These are phyloP conservation scores for Cataglyphis hispanica DNA, from an alignment of 1,140 invertebrate species.

Conservation along the genomic window DNA sequence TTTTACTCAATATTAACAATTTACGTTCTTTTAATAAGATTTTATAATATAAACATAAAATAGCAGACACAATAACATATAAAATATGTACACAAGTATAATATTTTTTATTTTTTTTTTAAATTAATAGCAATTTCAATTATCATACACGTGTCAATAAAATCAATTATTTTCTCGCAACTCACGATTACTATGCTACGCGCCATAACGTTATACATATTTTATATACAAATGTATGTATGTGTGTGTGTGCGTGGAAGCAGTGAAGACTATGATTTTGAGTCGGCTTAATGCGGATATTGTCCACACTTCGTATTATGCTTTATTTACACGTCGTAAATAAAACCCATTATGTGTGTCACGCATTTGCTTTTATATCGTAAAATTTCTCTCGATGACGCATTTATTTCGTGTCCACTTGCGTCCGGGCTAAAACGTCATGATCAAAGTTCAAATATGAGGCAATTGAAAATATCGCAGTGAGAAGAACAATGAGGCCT, in stretches of 20 bases:
- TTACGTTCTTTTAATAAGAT: background rate
- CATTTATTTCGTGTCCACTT: conserved; percentile 23
- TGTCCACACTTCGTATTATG: background rate
- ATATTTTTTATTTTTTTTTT: background rate
- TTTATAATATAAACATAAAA: background rate
- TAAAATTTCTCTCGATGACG: conserved; percentile 37
- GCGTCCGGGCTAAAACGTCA: conserved; percentile 13
- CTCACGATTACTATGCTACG: background rate
- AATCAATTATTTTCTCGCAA: no score
- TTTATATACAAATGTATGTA: background rate
- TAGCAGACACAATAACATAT: no score
- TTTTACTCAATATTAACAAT: background rate
- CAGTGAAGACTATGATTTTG: background rate
- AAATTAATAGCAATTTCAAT: no score
- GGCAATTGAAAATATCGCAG: conserved; percentile 44
- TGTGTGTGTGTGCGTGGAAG: background rate
- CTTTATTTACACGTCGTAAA: background rate
- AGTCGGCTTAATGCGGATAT: background rate
- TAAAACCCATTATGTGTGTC: background rate
- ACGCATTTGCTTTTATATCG: conserved; percentile 10
- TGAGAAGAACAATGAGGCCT: conserved; percentile 45
- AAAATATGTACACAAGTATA: background rate
- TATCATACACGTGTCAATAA: no score
- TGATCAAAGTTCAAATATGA: conserved; percentile 26
- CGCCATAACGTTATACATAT: background rate